Base-by-base conservation (phyloP, 2,888 invertebrate genomes). In the Limulus polyphemus region DNA sequence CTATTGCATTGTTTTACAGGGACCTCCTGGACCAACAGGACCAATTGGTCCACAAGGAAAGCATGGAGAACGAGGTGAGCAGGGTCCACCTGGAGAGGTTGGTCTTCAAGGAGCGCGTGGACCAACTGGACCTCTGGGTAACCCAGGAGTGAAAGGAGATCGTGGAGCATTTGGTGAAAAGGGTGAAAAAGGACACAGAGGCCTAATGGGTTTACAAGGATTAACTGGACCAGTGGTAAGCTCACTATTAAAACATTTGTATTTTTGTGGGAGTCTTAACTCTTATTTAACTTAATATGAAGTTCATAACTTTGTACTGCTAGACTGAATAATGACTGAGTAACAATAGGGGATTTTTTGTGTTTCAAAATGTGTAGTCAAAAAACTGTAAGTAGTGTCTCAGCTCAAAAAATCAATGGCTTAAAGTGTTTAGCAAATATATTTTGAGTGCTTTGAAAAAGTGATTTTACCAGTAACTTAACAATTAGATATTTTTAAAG, bases 141-240 rank as follows among this genome's bases (percentile, higher is more conserved):
- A 90, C 56, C 83, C 47, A 90, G 92, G 1, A 72, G 82, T 4
- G 85, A 87, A 72, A 91, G 88, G 88, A 4, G 76, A 76, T 0
- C 87, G 87, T 69, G 84, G 83, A 49, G 81, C 80, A 47, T 65
- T 78, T 1, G 90, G 90, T 2, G 78, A 81, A 1, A 83, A 85
- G 72, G 90, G 90, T 46, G 77, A 82, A 1, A 90, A 89, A 74
- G 90, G 90, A 10, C 90, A 90, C 72, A 80, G 87, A 56, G 90
- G 90, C 12, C 77, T 90, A 52, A 85, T 85, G 66, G 90, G 63
- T 7, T 75, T 90, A 50, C 89, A 88, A 71, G 91, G 92, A 17
- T 77, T 87, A 71, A 81, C 85, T 0, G 91, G 91, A 12, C 75
- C 63, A 17, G 17, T 55, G 56, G 63, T 63, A 63, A 54, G 14